Percentiles rank a stretch among this genome's conserved stretches.
Evolutionary conservation across 1,140 invertebrate species (phyloP).

Genomic region (Galendromus occidentalis): DNA sequence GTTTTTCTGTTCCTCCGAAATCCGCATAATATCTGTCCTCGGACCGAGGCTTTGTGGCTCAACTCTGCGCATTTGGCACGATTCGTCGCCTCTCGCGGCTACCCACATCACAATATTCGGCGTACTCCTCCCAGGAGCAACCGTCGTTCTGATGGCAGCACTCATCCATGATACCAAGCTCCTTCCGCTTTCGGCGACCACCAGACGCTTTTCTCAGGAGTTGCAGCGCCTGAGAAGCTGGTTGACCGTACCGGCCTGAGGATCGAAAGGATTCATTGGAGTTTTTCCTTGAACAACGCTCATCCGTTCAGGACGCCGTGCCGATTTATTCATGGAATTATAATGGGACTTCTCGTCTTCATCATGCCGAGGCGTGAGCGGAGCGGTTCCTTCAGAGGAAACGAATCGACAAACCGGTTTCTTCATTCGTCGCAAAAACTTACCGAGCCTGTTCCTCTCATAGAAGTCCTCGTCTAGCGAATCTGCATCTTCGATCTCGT

Average conservation of each 20-base stretch:
- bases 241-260: conserved; percentile 13
- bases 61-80: too few species aligned
- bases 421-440: neutral
- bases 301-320: too few species aligned
- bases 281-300: too few species aligned
- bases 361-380: too few species aligned
- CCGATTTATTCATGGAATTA: too few species aligned
- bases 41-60: too few species aligned
- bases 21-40: too few species aligned
- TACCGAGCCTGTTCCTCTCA: neutral
- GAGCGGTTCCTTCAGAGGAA: too few species aligned
- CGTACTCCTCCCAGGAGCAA: conserved; percentile 43
- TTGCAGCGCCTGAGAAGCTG: conserved; percentile 13
- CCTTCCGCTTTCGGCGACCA: conserved; percentile 8
- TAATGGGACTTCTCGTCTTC: too few species aligned
- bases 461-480: neutral
- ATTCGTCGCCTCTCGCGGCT: conserved; percentile 25
- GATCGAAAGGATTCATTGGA: too few species aligned
- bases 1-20: too few species aligned
- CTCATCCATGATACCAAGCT: conserved; percentile 34
- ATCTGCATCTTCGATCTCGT: conserved; percentile 16
- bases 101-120: conserved; percentile 40
- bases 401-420: too few species aligned
- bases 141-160: conserved; percentile 34
- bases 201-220: conserved; percentile 15